Evolutionary conservation across 2,888 invertebrate species (phyloP).

Genomic region (Strigamia crassipes): DNA sequence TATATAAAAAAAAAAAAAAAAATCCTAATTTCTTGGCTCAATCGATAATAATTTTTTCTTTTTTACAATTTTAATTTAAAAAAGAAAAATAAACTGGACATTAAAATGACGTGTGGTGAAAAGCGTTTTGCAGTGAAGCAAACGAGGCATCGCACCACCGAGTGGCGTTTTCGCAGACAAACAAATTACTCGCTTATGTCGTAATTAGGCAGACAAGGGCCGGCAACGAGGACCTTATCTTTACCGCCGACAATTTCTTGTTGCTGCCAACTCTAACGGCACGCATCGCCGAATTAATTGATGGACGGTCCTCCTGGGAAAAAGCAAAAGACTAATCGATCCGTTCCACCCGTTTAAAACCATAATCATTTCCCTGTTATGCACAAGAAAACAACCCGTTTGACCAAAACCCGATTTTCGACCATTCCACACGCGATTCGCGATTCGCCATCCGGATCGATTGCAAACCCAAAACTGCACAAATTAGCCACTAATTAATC

Average conservation of each 20-base stretch:
- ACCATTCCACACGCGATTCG: too few species aligned
- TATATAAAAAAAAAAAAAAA: too few species aligned
- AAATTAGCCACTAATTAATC: not conserved
- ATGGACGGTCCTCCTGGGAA: not conserved
- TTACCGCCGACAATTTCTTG: constrained; percentile 5
- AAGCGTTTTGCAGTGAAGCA: not conserved
- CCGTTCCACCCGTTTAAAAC: not conserved
- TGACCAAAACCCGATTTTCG: too few species aligned
- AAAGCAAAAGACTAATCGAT: not conserved
- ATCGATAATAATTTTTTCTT: too few species aligned
- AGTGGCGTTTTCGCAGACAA: not conserved
- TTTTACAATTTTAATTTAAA: too few species aligned
- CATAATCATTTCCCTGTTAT: not conserved
- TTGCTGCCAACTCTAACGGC: not conserved
- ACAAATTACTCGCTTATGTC: not conserved
- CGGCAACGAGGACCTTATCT: constrained; percentile 3
- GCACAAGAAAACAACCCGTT: not conserved
- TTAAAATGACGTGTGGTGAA: too few species aligned
- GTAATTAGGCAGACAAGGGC: constrained; percentile 1
- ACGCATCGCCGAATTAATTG: constrained; percentile 34
- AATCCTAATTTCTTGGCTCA: too few species aligned
- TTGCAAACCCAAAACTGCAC: not conserved
- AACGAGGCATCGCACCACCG: not conserved
- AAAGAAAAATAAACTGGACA: too few species aligned
- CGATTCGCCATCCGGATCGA: not conserved